Base-by-base conservation (phyloP, 2,797 vertebrate genomes). In the Buceros bicornis region DNA sequence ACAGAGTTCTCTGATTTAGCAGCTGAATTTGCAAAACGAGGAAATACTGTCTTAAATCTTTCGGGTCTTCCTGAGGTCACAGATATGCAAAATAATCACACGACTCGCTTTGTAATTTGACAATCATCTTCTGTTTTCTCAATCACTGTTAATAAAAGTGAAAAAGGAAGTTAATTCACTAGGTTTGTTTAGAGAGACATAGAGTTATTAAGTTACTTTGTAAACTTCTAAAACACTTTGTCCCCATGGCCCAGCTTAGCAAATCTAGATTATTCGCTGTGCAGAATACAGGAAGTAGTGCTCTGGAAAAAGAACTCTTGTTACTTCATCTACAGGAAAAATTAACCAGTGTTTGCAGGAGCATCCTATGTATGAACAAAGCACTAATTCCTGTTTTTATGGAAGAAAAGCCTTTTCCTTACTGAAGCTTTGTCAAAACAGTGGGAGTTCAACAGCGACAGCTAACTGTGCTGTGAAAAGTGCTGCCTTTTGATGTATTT, bases 341-440 rank as follows among this genome's bases (percentile, higher is more conserved):
- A 72, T 74, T 43, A 86, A 64, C 33, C 51, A 33, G 11, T 35
- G 88, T 86, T 90, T 86, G 77, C 76, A 78, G 65, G 53, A 93
- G 45, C 29, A n/a, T 66, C 54, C 47, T 62, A 14, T 18, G 4
- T 15, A 67, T 40, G 54, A 78, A 37, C n/a, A 92, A 74, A 86
- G 47, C 33, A 31, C 25, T 2, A 8, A 45, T 65, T 48, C 28
- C 45, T 22, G 21, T 3, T 40, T 28, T 50, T n/a, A 9, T 21
- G 21, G 25, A 57, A 79, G 29, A 48, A 67, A 54, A 82, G 16
- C 29, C 31, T 78, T 69, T 90, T 56, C 37, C 37, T 83, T 33
- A 25, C 66, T 62, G 31, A 45, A 62, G 10, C 25, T 35, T 53
- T 90, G 60, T 28, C n/a, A 70, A 33, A 85, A 35, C 24, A 29